Conservation (phyloP, 1,140 invertebrate species). For the Brachystomella parvula region DNA sequence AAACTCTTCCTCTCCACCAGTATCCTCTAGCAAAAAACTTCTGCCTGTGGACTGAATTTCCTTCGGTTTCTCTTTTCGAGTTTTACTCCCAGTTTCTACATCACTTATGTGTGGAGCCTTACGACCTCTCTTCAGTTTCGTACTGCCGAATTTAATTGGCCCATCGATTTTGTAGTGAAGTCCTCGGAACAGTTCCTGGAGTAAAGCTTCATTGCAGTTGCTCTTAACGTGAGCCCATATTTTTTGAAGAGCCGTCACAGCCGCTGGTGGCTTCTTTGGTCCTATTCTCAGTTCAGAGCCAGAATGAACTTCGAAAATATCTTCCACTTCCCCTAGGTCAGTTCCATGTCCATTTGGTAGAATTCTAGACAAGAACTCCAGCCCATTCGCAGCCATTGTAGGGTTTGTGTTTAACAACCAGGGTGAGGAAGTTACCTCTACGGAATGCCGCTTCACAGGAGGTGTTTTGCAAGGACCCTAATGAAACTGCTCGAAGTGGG, state of each 20-base stretch:
- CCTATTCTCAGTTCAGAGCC: conserved; percentile 39
- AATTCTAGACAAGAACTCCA: conserved; percentile 41
- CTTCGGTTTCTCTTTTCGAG: conserved; percentile 26
- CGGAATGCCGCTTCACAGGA: conserved; percentile 68
- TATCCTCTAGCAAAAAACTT: conserved; percentile 33
- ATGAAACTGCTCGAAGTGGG: no score
- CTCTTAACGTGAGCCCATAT: conserved; percentile 33
- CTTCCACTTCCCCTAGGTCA: conserved; percentile 26
- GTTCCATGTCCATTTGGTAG: conserved; percentile 43
- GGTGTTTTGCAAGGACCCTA: no score
- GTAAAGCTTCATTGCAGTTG: conserved; percentile 23
- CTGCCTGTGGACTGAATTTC: conserved; percentile 28
- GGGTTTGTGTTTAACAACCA: conserved; percentile 48
- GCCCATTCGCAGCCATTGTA: conserved; percentile 36
- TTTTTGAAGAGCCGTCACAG: conserved; percentile 29
- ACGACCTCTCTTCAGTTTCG: conserved; percentile 21
- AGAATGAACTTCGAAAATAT: no score
- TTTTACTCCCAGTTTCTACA: background rate
- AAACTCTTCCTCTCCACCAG: conserved; percentile 28
- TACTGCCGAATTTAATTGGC: background rate
- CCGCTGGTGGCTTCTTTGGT: conserved; percentile 24
- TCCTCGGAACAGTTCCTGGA: conserved; percentile 12
- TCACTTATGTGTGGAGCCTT: background rate
- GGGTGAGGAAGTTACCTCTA: conserved; percentile 68
- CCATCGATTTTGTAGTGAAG: conserved; percentile 8